Evolutionary conservation across 2,888 invertebrate genomes (phyloP).

Genomic region (Folsomia candida): DNA sequence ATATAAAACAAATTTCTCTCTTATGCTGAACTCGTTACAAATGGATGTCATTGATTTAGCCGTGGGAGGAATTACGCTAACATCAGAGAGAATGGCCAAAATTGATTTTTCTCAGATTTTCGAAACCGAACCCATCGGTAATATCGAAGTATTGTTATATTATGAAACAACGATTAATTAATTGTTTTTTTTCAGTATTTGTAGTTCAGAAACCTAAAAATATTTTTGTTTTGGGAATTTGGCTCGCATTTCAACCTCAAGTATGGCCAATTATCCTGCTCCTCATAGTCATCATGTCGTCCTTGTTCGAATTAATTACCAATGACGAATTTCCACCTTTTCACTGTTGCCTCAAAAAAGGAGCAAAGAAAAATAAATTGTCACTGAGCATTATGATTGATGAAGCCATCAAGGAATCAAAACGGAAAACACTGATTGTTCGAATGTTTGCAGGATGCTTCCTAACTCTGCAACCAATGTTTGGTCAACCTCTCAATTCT

Average conservation of each 20-base stretch:
- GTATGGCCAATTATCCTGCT: slow-evolving; percentile 45
- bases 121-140: slow-evolving; percentile 44
- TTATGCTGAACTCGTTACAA: slow-evolving; percentile 36
- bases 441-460: slow-evolving; percentile 37
- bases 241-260: slow-evolving; percentile 44
- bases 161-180: background rate
- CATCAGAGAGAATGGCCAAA: slow-evolving; percentile 29
- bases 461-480: slow-evolving; percentile 39
- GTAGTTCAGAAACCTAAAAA: slow-evolving; percentile 41
- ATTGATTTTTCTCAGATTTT: slow-evolving; percentile 43
- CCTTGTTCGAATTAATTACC: slow-evolving; percentile 33
- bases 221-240: slow-evolving; percentile 45
- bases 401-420: background rate
- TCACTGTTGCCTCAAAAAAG: background rate
- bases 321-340: slow-evolving; percentile 20
- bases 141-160: background rate
- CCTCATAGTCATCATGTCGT: slow-evolving; percentile 32
- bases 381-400: slow-evolving; percentile 21
- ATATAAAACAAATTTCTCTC: slow-evolving; percentile 32
- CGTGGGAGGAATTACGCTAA: slow-evolving; percentile 39
- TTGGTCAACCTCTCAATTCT: slow-evolving; percentile 34
- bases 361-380: background rate
- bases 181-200: slow-evolving; percentile 32
- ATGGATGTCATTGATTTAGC: slow-evolving; percentile 36
- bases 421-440: slow-evolving; percentile 24